These are phyloP conservation scores for Conopomorpha cramerella DNA, from an alignment of 1,140 invertebrate genomes.

Conservation along the genomic window DNA sequence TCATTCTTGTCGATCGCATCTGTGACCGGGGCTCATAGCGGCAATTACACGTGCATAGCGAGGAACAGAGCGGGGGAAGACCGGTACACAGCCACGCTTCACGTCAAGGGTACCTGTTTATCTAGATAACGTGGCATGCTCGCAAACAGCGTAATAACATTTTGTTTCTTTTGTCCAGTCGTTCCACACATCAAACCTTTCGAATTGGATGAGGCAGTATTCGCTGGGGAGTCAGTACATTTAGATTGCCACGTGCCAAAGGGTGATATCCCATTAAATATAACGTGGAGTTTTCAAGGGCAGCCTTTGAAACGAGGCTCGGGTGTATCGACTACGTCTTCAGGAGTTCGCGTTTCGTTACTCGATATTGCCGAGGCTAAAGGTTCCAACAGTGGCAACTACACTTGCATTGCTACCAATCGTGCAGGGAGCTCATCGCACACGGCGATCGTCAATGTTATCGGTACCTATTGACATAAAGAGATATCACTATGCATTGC, in stretches of 20 bases:
- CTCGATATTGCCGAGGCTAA: constrained; percentile 62
- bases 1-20: constrained; percentile 70
- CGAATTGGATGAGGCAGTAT: constrained; percentile 67
- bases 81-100: constrained; percentile 62
- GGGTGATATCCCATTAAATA: constrained; percentile 60
- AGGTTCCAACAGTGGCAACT: constrained; percentile 69
- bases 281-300: constrained; percentile 54
- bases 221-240: constrained; percentile 66
- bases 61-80: constrained; percentile 68
- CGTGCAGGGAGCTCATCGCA: constrained; percentile 67
- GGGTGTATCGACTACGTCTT: constrained; percentile 54
- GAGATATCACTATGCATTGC: too few relatives aligned
- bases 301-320: constrained; percentile 27
- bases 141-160: constrained; percentile 20
- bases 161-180: constrained; percentile 58
- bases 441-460: constrained; percentile 67
- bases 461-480: constrained; percentile 65
- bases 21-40: constrained; percentile 65
- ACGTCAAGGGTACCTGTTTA: constrained; percentile 67
- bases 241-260: constrained; percentile 66
- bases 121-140: constrained; percentile 33
- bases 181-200: constrained; percentile 72
- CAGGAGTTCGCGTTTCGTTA: constrained; percentile 60
- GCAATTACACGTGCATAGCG: constrained; percentile 71
- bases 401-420: constrained; percentile 72